Percentiles rank a stretch among this genome's conserved stretches.
phyloP scores from a whole-genome alignment of 2,888 invertebrate genomes.

The Idaea straminata region DNA sequence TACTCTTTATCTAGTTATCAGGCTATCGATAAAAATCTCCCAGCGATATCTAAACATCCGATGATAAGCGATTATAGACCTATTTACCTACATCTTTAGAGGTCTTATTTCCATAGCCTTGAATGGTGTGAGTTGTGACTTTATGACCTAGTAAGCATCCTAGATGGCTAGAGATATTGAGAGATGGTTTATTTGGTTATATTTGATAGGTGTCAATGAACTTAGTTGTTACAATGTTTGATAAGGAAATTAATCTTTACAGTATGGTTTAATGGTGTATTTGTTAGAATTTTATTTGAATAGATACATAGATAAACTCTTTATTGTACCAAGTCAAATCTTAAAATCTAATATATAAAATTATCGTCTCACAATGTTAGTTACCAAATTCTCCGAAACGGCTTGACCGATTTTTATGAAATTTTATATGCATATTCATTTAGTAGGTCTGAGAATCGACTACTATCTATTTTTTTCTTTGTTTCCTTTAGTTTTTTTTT shows the following conservation, averaged over 20 bases:
- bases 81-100: neutral
- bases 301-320: too few relatives aligned
- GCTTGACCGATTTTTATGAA: too few relatives aligned
- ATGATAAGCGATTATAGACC: neutral
- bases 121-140: neutral
- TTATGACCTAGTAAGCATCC: neutral
- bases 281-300: neutral
- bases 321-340: too few relatives aligned
- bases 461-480: too few relatives aligned
- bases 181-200: neutral
- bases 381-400: too few relatives aligned
- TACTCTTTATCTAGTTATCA: neutral
- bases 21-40: neutral
- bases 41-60: neutral
- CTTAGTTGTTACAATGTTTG: neutral
- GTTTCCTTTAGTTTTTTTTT: too few relatives aligned
- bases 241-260: neutral
- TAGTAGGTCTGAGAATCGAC: too few relatives aligned
- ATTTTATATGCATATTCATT: too few relatives aligned
- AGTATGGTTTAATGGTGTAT: neutral
- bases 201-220: neutral
- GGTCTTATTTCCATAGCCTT: neutral
- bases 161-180: neutral
- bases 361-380: too few relatives aligned
- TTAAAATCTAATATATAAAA: too few relatives aligned